Percentiles rank a stretch among this genome's conserved stretches.
Evolutionary conservation across 1,140 invertebrate species (phyloP).

Genomic region (Drosophila littoralis): DNA sequence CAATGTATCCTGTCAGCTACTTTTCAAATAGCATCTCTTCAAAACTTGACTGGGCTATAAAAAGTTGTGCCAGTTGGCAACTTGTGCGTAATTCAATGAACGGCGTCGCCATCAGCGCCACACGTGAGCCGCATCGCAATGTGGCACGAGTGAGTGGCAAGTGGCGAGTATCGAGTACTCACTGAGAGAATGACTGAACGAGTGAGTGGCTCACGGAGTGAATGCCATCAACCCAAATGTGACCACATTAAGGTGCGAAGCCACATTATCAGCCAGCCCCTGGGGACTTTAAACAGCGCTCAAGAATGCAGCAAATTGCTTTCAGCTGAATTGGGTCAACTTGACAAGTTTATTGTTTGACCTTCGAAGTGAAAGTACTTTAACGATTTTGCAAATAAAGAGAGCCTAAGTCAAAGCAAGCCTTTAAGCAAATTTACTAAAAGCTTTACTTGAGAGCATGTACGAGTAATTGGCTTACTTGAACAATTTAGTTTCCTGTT

Average conservation of each 20-base stretch:
- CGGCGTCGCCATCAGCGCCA: slow-evolving; percentile 59
- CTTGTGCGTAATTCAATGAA: slow-evolving; percentile 76
- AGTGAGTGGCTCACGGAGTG: slow-evolving; percentile 20
- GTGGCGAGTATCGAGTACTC: slow-evolving; percentile 13
- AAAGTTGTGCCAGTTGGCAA: slow-evolving; percentile 48
- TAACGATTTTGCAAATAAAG: not conserved
- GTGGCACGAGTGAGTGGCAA: slow-evolving; percentile 27
- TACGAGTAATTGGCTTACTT: too few relatives aligned
- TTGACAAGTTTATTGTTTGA: slow-evolving; percentile 25
- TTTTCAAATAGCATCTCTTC: slow-evolving; percentile 65
- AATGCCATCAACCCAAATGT: slow-evolving; percentile 60
- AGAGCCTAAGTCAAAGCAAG: not conserved
- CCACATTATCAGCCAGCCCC: slow-evolving; percentile 29
- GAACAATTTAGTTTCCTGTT: not conserved
- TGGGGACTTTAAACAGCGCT: slow-evolving; percentile 33
- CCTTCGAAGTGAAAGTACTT: slow-evolving; percentile 15
- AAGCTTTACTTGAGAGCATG: too few relatives aligned
- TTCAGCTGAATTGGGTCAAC: slow-evolving; percentile 9
- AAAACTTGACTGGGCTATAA: slow-evolving; percentile 40
- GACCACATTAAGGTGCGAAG: slow-evolving; percentile 69
- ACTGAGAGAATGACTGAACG: not conserved
- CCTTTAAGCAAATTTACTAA: too few relatives aligned
- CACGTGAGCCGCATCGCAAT: slow-evolving; percentile 74
- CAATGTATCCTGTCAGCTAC: slow-evolving; percentile 51
- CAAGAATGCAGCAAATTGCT: slow-evolving; percentile 55